phyloP scores from a whole-genome alignment of 2,888 invertebrate species.

The Dicycla oo region DNA sequence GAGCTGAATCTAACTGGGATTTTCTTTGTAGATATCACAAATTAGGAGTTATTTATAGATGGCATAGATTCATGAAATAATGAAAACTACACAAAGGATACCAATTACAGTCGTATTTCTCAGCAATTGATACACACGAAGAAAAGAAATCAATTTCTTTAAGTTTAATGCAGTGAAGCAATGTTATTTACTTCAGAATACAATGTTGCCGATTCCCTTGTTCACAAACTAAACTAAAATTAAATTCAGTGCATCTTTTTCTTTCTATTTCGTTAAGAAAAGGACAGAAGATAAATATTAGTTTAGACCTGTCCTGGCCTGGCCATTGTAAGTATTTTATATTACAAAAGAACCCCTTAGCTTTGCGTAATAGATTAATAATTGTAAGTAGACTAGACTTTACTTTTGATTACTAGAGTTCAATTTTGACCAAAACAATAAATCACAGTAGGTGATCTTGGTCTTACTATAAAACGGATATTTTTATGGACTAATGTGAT shows the following conservation, averaged over 20 bases:
- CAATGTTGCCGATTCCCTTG: too few species aligned
- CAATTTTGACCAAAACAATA: neutral
- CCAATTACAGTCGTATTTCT: neutral
- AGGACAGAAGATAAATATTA: too few species aligned
- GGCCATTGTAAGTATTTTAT: too few species aligned
- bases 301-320: too few species aligned
- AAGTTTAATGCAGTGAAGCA: conserved; percentile 3
- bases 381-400: neutral
- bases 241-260: too few species aligned
- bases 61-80: conserved; percentile 36
- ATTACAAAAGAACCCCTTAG: neutral
- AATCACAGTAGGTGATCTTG: conserved; percentile 9
- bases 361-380: neutral
- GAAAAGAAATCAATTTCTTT: neutral
- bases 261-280: too few species aligned
- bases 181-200: conserved; percentile 1
- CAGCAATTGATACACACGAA: neutral
- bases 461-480: neutral
- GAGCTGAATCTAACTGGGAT: conserved; percentile 57
- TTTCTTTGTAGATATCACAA: conserved; percentile 58
- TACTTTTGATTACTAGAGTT: conserved; percentile 8
- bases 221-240: too few species aligned
- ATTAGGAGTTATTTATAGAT: conserved; percentile 52
- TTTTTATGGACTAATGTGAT: neutral
- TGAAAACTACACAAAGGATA: conserved; percentile 3